phyloP scores from a whole-genome alignment of 2,113 vertebrate genomes.

The Cottus gobio region DNA sequence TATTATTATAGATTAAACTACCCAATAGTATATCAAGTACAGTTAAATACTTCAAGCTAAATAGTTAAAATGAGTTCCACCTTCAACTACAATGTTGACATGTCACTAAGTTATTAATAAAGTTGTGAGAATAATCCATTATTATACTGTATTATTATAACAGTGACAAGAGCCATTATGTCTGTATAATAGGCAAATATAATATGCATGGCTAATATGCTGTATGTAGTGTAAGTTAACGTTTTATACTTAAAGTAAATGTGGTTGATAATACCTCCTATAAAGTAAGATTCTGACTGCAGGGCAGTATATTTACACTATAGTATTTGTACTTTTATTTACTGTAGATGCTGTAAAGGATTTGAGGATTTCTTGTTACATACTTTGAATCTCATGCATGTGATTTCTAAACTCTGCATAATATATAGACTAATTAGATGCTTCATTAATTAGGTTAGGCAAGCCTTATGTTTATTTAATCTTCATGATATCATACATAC shows the following conservation, averaged over 20 bases:
- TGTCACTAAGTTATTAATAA: not conserved
- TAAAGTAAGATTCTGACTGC: not conserved
- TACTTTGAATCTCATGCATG: too few species aligned
- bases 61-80: not conserved
- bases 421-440: too few species aligned
- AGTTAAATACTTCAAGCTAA: not conserved
- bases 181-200: not conserved
- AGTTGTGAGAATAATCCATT: not conserved
- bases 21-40: not conserved
- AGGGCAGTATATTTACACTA: too few species aligned
- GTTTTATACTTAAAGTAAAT: not conserved
- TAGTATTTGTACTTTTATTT: too few species aligned
- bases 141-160: not conserved
- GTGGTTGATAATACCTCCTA: not conserved
- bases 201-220: not conserved
- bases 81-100: not conserved
- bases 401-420: too few species aligned
- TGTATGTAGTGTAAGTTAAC: not conserved
- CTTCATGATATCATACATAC: too few species aligned
- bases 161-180: not conserved
- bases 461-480: too few species aligned
- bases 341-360: too few species aligned
- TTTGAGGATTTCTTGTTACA: too few species aligned
- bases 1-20: not conserved
- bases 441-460: too few species aligned